A percentile compares a stretch with the other conserved stretches of the same genome.
Conservation (phyloP, 2,888 invertebrate species). For the Pristionchus mayeri region DNA sequence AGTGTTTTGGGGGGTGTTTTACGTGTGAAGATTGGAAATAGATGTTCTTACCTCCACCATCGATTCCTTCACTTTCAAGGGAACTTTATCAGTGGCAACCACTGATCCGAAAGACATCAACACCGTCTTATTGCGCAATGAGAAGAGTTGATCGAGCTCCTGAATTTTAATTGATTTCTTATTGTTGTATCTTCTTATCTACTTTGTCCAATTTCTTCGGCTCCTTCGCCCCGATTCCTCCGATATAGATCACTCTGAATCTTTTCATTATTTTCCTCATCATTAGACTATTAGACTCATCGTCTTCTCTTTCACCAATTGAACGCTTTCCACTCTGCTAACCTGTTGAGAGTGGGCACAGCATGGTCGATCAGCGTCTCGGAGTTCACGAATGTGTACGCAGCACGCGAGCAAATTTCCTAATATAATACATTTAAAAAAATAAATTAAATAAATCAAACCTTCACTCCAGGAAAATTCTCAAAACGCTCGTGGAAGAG, state of each 20-base stretch:
- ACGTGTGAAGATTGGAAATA: no score
- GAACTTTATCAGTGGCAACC: not conserved
- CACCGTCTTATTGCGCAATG: not conserved
- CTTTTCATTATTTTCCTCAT: not conserved
- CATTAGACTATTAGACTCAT: no score
- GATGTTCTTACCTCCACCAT: not conserved
- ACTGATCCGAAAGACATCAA: constrained; percentile 19
- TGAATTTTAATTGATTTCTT: not conserved
- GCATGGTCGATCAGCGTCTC: not conserved
- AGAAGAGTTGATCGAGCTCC: not conserved
- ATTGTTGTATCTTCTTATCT: not conserved
- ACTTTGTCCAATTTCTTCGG: constrained; percentile 21
- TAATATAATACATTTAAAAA: not conserved
- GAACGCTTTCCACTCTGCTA: no score
- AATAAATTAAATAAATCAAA: not conserved
- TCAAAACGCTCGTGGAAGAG: not conserved
- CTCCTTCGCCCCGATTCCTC: not conserved
- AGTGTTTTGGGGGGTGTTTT: no score
- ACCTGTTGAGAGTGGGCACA: not conserved
- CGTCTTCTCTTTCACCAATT: not conserved
- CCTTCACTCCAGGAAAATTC: not conserved
- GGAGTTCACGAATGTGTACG: not conserved
- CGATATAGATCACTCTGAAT: constrained; percentile 35
- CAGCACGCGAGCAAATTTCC: constrained; percentile 4
- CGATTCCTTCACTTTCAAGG: not conserved